A percentile compares a stretch with the other conserved stretches of the same genome.
Evolutionary conservation across 1,140 invertebrate species (phyloP).

Genomic region (Halesus radiatus): DNA sequence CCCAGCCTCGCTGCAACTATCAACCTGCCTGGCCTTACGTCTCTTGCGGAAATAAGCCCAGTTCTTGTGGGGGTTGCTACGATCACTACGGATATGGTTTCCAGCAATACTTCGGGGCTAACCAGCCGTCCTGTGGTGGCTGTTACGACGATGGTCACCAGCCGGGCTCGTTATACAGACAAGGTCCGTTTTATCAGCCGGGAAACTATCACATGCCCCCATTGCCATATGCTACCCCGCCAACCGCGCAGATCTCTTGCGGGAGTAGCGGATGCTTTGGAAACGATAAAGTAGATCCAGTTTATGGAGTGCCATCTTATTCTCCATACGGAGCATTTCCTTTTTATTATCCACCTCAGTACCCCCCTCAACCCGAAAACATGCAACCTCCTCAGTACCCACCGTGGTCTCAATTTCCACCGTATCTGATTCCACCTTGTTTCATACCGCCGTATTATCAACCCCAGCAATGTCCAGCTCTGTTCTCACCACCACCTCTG

Average conservation of each 20-base stretch:
- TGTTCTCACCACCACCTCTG: too few relatives aligned
- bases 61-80: conserved; percentile 53
- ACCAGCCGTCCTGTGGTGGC: conserved; percentile 41
- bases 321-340: conserved; percentile 41
- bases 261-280: conserved; percentile 47
- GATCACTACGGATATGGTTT: conserved; percentile 56
- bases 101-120: conserved; percentile 40
- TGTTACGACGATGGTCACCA: conserved; percentile 56
- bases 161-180: conserved; percentile 45
- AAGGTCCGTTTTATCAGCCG: conserved; percentile 51
- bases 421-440: background rate
- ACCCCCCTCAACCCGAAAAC: too few relatives aligned
- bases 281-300: conserved; percentile 49
- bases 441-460: background rate
- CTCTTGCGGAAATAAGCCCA: conserved; percentile 30
- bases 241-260: background rate
- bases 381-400: too few relatives aligned
- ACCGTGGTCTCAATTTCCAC: background rate
- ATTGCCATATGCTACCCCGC: background rate
- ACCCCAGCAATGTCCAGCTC: background rate
- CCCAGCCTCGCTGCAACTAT: conserved; percentile 45
- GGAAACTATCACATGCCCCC: conserved; percentile 54
- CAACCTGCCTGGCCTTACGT: conserved; percentile 52
- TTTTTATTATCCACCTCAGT: background rate
- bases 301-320: conserved; percentile 48